Evolutionary conservation across 2,888 invertebrate species (phyloP).

Genomic region (Onchidella celtica): DNA sequence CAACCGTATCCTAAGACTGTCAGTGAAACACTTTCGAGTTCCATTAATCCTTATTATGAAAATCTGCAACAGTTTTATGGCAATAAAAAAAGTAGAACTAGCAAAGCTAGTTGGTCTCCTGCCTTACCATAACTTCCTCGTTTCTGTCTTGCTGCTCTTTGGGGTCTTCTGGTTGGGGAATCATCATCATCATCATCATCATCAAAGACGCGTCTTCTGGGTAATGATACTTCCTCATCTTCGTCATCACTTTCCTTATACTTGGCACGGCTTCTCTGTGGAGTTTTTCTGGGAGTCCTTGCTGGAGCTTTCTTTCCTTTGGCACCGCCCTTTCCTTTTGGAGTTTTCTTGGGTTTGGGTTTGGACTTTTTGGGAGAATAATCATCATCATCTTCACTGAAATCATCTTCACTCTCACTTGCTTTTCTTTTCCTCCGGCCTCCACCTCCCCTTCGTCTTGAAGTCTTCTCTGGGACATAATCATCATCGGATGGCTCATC

Average conservation of each 20-base stretch:
- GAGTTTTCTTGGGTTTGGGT: constrained; percentile 34
- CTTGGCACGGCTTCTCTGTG: constrained; percentile 35
- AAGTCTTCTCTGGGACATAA: constrained; percentile 44
- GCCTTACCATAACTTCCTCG: constrained; percentile 71
- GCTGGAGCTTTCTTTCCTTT: constrained; percentile 24
- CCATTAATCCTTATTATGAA: no score
- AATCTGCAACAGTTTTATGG: no score
- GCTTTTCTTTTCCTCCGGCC: constrained; percentile 21
- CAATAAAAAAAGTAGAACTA: no score
- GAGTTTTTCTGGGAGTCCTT: constrained; percentile 17
- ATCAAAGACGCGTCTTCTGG: constrained; percentile 18
- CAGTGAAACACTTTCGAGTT: no score
- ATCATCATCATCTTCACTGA: constrained; percentile 44
- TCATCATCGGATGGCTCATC: constrained; percentile 46
- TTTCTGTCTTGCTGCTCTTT: constrained; percentile 65
- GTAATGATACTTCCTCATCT: constrained; percentile 42
- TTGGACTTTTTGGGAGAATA: constrained; percentile 44
- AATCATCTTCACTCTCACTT: constrained; percentile 44
- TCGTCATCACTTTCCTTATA: constrained; percentile 44
- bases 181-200: constrained; percentile 48
- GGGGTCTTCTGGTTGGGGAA: constrained; percentile 53
- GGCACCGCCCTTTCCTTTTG: constrained; percentile 31
- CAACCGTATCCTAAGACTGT: no score
- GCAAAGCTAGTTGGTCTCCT: no score
- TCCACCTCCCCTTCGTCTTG: constrained; percentile 12